Conservation (phyloP, 1,140 invertebrate genomes). For the Octopus bimaculoides region DNA sequence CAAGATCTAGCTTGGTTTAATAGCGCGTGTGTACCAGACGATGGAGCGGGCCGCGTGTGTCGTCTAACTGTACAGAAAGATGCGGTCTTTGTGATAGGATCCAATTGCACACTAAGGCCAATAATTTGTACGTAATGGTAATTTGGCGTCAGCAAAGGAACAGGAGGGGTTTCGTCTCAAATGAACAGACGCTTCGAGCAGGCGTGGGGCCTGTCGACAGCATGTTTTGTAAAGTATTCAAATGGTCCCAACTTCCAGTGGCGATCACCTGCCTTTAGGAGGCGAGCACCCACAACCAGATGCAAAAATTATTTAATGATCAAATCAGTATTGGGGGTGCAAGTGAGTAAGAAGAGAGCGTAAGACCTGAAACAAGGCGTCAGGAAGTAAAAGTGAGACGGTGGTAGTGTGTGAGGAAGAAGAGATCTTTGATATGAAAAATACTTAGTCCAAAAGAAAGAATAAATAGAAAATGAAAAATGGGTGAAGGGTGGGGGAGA, state of each 20-base stretch:
- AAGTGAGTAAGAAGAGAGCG: not conserved
- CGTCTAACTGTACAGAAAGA: slow-evolving; percentile 12
- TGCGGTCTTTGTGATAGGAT: slow-evolving; percentile 11
- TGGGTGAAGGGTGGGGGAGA: not conserved
- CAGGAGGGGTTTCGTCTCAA: not conserved
- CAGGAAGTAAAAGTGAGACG: not conserved
- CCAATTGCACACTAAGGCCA: slow-evolving; percentile 13
- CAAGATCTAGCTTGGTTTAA: slow-evolving; percentile 11
- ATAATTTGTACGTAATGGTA: slow-evolving; percentile 17
- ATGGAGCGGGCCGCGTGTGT: not conserved
- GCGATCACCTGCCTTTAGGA: slow-evolving; percentile 9
- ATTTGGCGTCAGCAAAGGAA: slow-evolving; percentile 12
- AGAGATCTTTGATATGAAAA: not conserved
- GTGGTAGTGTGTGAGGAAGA: not conserved
- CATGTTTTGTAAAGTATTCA: slow-evolving; percentile 12
- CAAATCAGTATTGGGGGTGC: not conserved
- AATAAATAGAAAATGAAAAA: not conserved
- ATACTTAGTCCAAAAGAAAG: not conserved
- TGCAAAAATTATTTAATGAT: slow-evolving; percentile 10
- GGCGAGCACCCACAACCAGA: not conserved
- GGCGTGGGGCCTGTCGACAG: not conserved
- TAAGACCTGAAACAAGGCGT: not conserved
- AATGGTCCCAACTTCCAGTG: not conserved
- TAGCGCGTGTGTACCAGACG: slow-evolving; percentile 14
- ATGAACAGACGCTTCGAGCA: not conserved